Base-by-base conservation (phyloP, 2,113 vertebrate species). In the Laterallus jamaicensis region DNA sequence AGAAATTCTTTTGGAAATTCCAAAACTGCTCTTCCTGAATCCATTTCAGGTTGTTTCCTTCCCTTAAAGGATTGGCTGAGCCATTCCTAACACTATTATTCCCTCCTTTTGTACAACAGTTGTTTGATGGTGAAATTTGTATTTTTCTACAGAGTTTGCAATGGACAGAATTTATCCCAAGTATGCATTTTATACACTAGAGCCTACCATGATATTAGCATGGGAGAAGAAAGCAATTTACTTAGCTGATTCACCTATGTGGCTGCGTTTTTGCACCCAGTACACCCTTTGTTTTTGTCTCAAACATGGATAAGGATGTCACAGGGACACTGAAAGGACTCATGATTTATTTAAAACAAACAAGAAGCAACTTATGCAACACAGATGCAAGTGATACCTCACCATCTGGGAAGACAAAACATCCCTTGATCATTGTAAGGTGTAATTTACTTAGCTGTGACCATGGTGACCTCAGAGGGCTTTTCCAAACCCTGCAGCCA, bases 331-430 rank as follows among this genome's bases (percentile, higher is more conserved):
- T 18, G 80, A 39, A 69, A 73, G 40, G 58, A 9, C 82, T 44
- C 58, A 90, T 93, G 54, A 89, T 88, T 94, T 82, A 96, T 90
- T 94, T 85, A 94, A 54, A 66, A 17, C 49, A 60, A 79, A 90
- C 59, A 88, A 86, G 55, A 44, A 77, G 44, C 81, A 69, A 64
- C 37, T 40, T 40, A 55, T 2, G 12, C 31, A 66, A 76, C 71
- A 70, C 0, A 62, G 68, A 83, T 35, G 71, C 49, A 78, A 91
- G 82, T 0, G 4, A 87, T 37, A 52, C 55, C 71, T 88, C 63
- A 5, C 50, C 82, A 71, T 15, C 49, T 40, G 66, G 85, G 85
- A 50, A 87, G 7, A 85, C 8, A 64, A 67, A 47, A 83, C 69
- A 92, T 86, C 71, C 44, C 52, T 59, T 29, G n/a, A 77, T 67